phyloP scores from a whole-genome alignment of 2,113 vertebrate species.

The Taxidea taxus region DNA sequence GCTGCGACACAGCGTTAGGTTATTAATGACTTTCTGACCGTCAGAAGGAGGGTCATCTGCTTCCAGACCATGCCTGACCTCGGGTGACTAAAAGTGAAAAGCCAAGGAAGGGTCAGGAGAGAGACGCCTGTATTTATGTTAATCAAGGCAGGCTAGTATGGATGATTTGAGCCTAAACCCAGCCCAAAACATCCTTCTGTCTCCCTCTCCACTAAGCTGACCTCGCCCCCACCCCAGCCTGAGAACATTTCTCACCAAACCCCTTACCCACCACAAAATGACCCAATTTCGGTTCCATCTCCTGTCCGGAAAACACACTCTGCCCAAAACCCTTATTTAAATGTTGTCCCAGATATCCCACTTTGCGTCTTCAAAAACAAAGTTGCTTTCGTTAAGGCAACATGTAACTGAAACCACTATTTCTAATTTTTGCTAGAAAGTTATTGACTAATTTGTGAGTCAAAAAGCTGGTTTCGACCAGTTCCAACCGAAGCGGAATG shows the following conservation, averaged over 20 bases:
- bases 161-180: not conserved
- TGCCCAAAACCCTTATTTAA: not conserved
- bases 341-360: not conserved
- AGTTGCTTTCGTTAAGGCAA: not conserved
- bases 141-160: not conserved
- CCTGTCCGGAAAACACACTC: not conserved
- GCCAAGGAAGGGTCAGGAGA: not conserved
- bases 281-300: not conserved
- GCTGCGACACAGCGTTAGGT: not conserved
- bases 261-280: not conserved
- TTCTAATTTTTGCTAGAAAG: slow-evolving; percentile 55
- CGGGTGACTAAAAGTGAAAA: not conserved
- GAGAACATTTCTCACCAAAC: not conserved
- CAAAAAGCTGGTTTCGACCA: not conserved
- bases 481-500: not conserved
- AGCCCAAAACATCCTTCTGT: not conserved
- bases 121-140: not conserved
- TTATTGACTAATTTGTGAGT: slow-evolving; percentile 57
- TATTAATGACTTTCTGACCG: not conserved
- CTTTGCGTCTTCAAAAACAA: not conserved
- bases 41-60: not conserved
- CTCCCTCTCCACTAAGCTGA: not conserved
- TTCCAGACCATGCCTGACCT: not conserved
- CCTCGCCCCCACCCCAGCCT: not conserved
- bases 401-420: not conserved